These are phyloP conservation scores for Diarsia rubi DNA, from an alignment of 2,888 invertebrate genomes.

Conservation along the genomic window DNA sequence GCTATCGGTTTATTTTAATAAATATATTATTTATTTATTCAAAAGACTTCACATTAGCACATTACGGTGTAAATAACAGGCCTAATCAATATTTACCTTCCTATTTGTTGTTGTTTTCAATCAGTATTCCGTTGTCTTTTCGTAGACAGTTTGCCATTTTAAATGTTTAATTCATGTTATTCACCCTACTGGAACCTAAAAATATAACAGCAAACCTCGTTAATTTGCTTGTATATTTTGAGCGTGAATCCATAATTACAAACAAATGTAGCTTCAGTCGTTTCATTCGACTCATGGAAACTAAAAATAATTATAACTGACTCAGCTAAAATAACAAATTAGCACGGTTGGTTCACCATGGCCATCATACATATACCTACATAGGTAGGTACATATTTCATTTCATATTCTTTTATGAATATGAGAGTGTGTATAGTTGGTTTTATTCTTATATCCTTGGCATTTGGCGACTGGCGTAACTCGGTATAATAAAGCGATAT, in stretches of 20 bases:
- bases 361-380: too few species aligned
- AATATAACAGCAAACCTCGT: slow-evolving; percentile 17
- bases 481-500: not conserved
- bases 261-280: slow-evolving; percentile 46
- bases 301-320: slow-evolving; percentile 38
- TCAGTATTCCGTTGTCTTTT: slow-evolving; percentile 2
- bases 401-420: not conserved
- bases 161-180: not conserved
- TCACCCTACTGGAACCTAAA: slow-evolving; percentile 6
- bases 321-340: slow-evolving; percentile 29
- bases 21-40: slow-evolving; percentile 35
- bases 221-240: slow-evolving; percentile 26
- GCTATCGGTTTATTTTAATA: slow-evolving; percentile 41
- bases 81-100: not conserved
- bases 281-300: slow-evolving; percentile 27
- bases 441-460: slow-evolving; percentile 18
- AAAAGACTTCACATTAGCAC: slow-evolving; percentile 19
- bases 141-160: slow-evolving; percentile 8
- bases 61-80: not conserved
- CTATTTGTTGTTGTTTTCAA: not conserved
- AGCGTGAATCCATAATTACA: slow-evolving; percentile 49
- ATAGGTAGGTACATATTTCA: not conserved
- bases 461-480: slow-evolving; percentile 10
- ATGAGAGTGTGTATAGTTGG: not conserved
- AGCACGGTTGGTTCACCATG: slow-evolving; percentile 20